phyloP scores from a whole-genome alignment of 2,113 vertebrate genomes.

The Pipra filicauda region DNA sequence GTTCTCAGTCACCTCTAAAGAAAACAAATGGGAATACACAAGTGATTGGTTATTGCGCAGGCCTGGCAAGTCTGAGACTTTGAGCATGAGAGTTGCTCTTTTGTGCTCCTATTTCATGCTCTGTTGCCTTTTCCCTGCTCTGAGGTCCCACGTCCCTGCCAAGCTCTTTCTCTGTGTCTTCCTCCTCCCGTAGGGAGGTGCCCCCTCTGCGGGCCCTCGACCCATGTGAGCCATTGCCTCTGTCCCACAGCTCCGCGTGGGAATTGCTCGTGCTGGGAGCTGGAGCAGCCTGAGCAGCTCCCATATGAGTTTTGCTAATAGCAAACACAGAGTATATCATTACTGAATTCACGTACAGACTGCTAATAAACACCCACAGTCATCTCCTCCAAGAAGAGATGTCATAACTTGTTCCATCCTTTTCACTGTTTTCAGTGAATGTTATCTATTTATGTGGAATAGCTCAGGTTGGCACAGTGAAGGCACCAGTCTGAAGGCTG shows the following conservation, averaged over 20 bases:
- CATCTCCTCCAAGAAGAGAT: neutral
- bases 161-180: neutral
- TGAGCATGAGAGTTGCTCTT: neutral
- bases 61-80: neutral
- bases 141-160: neutral
- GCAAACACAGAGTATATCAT: neutral
- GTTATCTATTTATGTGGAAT: neutral
- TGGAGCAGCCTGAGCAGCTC: neutral
- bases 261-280: neutral
- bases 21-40: neutral
- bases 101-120: neutral
- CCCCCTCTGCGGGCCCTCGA: neutral
- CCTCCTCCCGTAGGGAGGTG: neutral
- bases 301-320: neutral
- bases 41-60: neutral
- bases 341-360: neutral
- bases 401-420: neutral
- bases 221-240: neutral
- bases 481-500: neutral
- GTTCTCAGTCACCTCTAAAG: neutral
- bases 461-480: neutral
- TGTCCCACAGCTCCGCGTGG: fast-evolving
- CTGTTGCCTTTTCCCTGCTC: neutral
- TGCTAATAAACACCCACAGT: conserved; percentile 38
- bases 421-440: neutral